These are phyloP conservation scores for Planococcus citri DNA, from an alignment of 1,140 invertebrate species.

Conservation along the genomic window DNA sequence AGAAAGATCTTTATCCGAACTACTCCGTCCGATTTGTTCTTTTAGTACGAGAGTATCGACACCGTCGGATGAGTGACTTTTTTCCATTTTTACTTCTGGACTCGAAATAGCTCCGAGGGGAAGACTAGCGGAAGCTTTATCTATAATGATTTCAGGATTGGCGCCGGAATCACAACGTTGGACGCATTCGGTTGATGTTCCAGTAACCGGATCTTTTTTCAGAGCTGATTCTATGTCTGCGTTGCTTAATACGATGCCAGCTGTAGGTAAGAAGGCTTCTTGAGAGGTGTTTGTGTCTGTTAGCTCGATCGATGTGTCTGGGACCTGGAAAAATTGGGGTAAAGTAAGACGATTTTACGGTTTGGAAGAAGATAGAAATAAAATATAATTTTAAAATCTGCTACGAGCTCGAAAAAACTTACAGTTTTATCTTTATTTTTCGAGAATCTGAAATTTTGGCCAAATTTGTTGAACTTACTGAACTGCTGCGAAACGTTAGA, in stretches of 20 bases:
- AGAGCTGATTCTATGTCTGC: constrained; percentile 27
- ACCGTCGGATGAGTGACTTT: constrained; percentile 46
- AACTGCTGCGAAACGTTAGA: constrained; percentile 74
- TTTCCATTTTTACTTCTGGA: constrained; percentile 41
- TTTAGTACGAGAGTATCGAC: background rate
- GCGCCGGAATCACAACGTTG: background rate
- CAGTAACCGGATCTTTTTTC: constrained; percentile 24
- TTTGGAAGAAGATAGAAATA: constrained; percentile 18
- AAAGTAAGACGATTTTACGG: background rate
- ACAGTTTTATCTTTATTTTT: background rate
- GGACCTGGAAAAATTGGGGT: constrained; percentile 37
- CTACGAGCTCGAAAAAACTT: background rate
- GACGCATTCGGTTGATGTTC: background rate
- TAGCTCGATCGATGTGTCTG: constrained; percentile 31
- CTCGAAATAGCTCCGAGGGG: constrained; percentile 31
- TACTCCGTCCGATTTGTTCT: constrained; percentile 40
- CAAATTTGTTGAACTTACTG: constrained; percentile 62
- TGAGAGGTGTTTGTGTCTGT: background rate
- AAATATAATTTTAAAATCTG: background rate
- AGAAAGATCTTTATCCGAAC: constrained; percentile 47
- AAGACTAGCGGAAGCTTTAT: constrained; percentile 39
- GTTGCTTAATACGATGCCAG: constrained; percentile 49
- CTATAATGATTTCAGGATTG: constrained; percentile 23
- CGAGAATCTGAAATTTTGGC: constrained; percentile 44
- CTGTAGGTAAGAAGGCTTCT: constrained; percentile 45